Evolutionary conservation across 2,797 vertebrate genomes (phyloP).

Genomic region (Danio aesculapii): DNA sequence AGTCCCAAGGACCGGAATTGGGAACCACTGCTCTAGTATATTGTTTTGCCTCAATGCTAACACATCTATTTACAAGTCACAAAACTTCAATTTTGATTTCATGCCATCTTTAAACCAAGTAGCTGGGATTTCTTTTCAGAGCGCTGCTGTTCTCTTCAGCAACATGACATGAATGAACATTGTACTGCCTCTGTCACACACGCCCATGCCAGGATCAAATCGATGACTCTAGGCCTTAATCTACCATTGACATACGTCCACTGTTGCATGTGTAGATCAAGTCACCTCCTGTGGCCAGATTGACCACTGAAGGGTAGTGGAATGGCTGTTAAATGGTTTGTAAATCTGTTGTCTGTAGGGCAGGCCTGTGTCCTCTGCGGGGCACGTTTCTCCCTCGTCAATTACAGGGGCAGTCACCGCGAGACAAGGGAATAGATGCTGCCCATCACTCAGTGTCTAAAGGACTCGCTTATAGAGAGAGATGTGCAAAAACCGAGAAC

Average conservation of each 20-base stretch:
- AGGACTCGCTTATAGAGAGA: slow-evolving; percentile 27
- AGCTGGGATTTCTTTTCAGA: not conserved
- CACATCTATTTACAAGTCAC: not conserved
- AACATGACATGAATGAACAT: slow-evolving; percentile 5
- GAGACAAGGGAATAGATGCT: slow-evolving; percentile 56
- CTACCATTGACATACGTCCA: slow-evolving; percentile 42
- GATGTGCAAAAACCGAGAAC: not conserved
- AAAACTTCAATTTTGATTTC: not conserved
- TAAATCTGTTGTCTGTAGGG: slow-evolving; percentile 47
- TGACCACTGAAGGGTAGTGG: slow-evolving; percentile 32
- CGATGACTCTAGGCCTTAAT: slow-evolving; percentile 45
- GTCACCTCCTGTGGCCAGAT: slow-evolving; percentile 35
- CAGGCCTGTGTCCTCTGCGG: slow-evolving; percentile 37
- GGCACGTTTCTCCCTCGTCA: slow-evolving; percentile 61
- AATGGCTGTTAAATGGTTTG: slow-evolving; percentile 56
- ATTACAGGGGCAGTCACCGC: slow-evolving; percentile 51
- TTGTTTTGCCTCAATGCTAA: not conserved
- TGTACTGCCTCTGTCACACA: not conserved
- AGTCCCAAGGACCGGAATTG: no score
- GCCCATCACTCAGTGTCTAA: slow-evolving; percentile 52
- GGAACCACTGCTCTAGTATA: no score
- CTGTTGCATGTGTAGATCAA: slow-evolving; percentile 54
- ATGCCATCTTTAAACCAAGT: not conserved
- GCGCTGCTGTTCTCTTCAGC: slow-evolving; percentile 17
- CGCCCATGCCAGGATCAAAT: slow-evolving; percentile 24